These are phyloP conservation scores for Idaea straminata DNA, from an alignment of 2,888 invertebrate genomes.

Conservation along the genomic window DNA sequence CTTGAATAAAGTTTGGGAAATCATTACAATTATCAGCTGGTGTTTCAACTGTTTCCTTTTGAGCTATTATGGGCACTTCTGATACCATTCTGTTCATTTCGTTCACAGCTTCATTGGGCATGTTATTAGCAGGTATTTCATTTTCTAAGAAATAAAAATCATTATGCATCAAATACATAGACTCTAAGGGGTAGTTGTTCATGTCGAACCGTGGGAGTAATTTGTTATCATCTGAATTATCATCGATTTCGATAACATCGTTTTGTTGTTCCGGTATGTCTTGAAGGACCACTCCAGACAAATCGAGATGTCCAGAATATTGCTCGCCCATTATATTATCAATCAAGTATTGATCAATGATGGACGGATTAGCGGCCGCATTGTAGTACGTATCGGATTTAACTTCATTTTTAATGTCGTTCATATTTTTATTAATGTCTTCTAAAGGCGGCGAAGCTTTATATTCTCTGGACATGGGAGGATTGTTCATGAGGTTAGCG, in stretches of 20 bases:
- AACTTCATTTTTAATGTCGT: constrained; percentile 70
- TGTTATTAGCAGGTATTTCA: constrained; percentile 50
- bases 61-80: constrained; percentile 60
- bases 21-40: constrained; percentile 46
- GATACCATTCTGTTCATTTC: constrained; percentile 61
- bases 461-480: constrained; percentile 59
- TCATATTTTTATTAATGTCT: constrained; percentile 71
- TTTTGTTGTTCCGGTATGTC: constrained; percentile 60
- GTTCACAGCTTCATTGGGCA: constrained; percentile 47
- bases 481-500: constrained; percentile 58
- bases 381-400: constrained; percentile 68
- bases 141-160: constrained; percentile 72
- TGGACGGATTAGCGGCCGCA: constrained; percentile 51
- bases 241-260: constrained; percentile 73
- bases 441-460: constrained; percentile 73
- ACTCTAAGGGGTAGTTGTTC: constrained; percentile 63
- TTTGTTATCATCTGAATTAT: constrained; percentile 72
- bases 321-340: constrained; percentile 70
- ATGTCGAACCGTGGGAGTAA: constrained; percentile 66
- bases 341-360: constrained; percentile 68
- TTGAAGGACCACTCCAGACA: constrained; percentile 56
- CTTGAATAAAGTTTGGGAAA: constrained; percentile 61
- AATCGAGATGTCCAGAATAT: constrained; percentile 57
- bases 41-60: constrained; percentile 53
- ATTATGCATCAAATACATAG: constrained; percentile 68